Percentiles rank a stretch among this genome's conserved stretches.
Conservation (phyloP, 2,113 vertebrate genomes). For the Eurypyga helias region DNA sequence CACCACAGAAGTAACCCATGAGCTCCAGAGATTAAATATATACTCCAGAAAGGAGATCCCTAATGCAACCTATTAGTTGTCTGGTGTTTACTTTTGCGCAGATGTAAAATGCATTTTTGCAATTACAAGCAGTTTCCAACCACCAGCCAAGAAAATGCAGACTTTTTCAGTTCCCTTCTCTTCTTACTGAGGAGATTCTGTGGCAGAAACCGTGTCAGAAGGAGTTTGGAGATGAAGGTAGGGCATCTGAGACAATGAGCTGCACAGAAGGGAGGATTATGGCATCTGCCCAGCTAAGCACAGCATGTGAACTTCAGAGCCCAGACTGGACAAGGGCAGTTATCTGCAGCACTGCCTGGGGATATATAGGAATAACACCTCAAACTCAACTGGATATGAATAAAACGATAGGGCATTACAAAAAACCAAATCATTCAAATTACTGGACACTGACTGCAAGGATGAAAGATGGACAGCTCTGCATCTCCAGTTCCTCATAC, state of each 20-base stretch:
- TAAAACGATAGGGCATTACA: background rate
- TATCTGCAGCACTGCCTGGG: background rate
- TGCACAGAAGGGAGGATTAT: background rate
- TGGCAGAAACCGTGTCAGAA: background rate
- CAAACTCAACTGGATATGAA: background rate
- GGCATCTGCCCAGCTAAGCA: background rate
- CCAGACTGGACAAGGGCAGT: rapidly evolving
- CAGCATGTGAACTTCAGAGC: background rate
- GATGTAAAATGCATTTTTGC: background rate
- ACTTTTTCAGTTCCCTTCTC: background rate
- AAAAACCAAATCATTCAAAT: background rate
- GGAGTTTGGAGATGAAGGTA: background rate
- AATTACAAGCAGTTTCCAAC: background rate
- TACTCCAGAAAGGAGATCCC: background rate
- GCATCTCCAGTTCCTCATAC: background rate
- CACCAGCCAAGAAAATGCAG: background rate
- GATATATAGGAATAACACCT: background rate
- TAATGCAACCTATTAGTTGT: background rate
- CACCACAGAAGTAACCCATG: background rate
- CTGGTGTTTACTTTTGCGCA: background rate
- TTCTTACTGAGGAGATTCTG: background rate
- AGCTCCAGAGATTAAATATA: background rate
- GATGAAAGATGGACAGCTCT: background rate
- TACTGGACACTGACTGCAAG: background rate
- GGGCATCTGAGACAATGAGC: background rate